Evolutionary conservation across 2,113 vertebrate species (phyloP), one percentile per base, ranked within the genome.

Genomic region (Tapirus terrestris): DNA sequence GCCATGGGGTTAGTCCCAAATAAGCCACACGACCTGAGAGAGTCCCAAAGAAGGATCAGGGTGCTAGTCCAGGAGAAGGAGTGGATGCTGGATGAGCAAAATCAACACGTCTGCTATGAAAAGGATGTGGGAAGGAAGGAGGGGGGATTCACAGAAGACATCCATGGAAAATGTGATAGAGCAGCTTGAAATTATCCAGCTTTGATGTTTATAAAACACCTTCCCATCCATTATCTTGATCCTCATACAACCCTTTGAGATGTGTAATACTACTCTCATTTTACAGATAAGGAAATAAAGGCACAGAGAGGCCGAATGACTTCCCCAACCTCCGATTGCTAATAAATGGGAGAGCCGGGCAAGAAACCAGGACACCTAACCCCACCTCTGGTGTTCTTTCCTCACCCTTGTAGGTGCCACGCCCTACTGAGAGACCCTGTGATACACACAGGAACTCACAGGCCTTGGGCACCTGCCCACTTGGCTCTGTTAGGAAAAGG

Each of bases 241-340:
- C 75, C 68, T 77, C 6, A 36, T 8, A 70, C 27, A 80, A 53
- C 8, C 65, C 61, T 43, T 51, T 31, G 31, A 87, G 51, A 51
- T 33, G 68, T 12, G 21, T 63, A 27, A 72, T 65, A 80, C n/a
- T 27, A 23, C 21, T 68, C 33, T 63, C 77, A 73, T 65, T 65
- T 89, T 68, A 93, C 60, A 96, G 51, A 48, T 75, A 27, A 89
- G 27, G 29, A 79, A 75, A 80, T n/a, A 21, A 95, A 76, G 79
- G 76, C 25, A 31, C 20, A 31, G 5, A 27, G 53, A 85, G 67
- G 17, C 45, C 77, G 45, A 85, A 73, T 20, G 87, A 80, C 25
- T 86, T 73, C 29, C 9, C n/a, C 58, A 86, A 21, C 14, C 45
- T 63, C 61, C 63, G 20, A 56, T 31, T 21, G 45, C 23, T 93